Evolutionary conservation across 2,113 vertebrate genomes (phyloP), one percentile per base, ranked within the genome.

Genomic region (Beaufortia kweichowensis): DNA sequence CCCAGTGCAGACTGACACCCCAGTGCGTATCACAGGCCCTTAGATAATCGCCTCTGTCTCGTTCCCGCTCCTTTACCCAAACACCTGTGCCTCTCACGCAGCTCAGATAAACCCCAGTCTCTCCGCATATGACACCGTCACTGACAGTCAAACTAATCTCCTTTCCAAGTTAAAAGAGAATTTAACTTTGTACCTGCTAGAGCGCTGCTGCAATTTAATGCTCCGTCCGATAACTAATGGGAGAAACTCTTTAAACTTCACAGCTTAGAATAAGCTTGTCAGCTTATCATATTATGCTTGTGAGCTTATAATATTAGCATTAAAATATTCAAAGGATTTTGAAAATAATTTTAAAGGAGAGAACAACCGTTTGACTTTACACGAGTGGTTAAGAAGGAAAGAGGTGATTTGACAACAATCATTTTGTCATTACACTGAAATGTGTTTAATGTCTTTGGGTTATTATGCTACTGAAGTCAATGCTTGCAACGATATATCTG

Each of bases 231-330:
- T 92, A 91, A 89, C 90, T 91, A 93, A 92, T 90, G 84, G 87
- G 84, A 89, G 87, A 90, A 92, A 92, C 88, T 92, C 90, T 92
- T 91, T 89, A 92, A 92, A 92, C 90, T 91, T 92, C 88, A 87
- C 79, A 90, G 91, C 89, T 92, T 93, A 92, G 91, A 90, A 91
- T 92, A 92, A 91, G 91, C 92, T 92, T 92, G 91, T 93, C 92
- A 93, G 89, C 89, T 92, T 93, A 93, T 92, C 91, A 91, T 90
- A 92, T 92, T 91, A 93, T 90, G 86, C 89, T 89, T 91, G 91
- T 92, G 91, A 92, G 92, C 91, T 92, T 92, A 92, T 90, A 84
- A 92, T 91, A 93, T 93, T 92, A 92, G 90, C 90, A 93, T 93
- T 92, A 92, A 91, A 91, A 92, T 92, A 88, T 92, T 89, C 88